Base-by-base conservation (phyloP, 2,888 invertebrate species). In the Laspeyria flexula region DNA sequence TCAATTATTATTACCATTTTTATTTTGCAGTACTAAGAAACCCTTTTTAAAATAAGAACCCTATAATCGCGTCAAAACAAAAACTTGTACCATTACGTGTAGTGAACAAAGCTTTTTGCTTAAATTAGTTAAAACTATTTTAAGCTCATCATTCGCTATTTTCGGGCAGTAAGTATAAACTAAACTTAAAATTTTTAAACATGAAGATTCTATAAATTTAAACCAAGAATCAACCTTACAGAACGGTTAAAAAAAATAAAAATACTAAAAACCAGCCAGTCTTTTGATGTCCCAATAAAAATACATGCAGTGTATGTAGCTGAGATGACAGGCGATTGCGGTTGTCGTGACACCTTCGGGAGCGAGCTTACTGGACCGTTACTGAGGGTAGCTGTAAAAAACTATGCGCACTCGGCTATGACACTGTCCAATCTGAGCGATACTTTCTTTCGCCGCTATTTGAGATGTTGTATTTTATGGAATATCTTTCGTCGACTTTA, bases 351-450 rank as follows among this genome's bases (percentile, higher is more conserved):
- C 85, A 68, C 54, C 61, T 59, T 65, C 70, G 62, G 73, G 78
- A 68, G 74, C 71, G 60, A 63, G 74, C 59, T 70, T 85, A 81
- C 63, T 77, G 78, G 75, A 83, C 79, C 85, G 82, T 85, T 76
- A 75, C 81, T 52, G 67, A 75, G 84, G 85, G 84, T 83, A 79
- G 77, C 60, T 73, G 84, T 82, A 90, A 90, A 89, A 90, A 88
- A 71, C 80, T 64, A 70, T 71, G 78, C 66, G 76, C 85, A 75
- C 76, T 85, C 79, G 73, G 69, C 79, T 84, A 80, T 81, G 76
- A 83, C 84, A 74, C 67, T 55, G 51, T 49, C 68, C 40, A 53
- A 71, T 53, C 67, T 47, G 31, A 52, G 46, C 34, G 55, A 64
- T 48, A 59, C 58, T 55, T 69, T 52, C 45, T 46, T 42, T 51